phyloP scores from a whole-genome alignment of 2,888 invertebrate genomes.

The Lasiommata megera region DNA sequence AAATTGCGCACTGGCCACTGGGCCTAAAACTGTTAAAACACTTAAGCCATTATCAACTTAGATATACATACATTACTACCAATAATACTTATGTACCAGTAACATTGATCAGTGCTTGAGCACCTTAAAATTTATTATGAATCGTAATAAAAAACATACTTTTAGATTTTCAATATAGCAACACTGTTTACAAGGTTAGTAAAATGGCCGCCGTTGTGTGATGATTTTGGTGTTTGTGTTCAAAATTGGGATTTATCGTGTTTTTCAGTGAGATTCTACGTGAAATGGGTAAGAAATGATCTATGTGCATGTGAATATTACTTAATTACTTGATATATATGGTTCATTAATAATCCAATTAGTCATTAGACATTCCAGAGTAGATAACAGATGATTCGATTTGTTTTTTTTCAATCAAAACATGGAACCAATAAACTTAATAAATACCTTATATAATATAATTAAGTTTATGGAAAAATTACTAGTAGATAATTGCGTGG shows the following conservation, averaged over 20 bases:
- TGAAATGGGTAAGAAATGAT: constrained; percentile 63
- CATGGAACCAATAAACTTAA: constrained; percentile 20
- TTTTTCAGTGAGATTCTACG: constrained; percentile 42
- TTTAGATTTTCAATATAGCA: constrained; percentile 26
- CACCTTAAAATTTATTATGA: not conserved
- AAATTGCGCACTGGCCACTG: too few species aligned
- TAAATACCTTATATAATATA: constrained; percentile 3
- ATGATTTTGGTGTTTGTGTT: constrained; percentile 67
- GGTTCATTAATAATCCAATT: not conserved
- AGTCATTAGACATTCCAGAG: constrained; percentile 25
- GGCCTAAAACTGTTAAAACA: too few species aligned
- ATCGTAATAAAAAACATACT: constrained; percentile 8
- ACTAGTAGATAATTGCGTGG: not conserved
- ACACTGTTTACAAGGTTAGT: constrained; percentile 39
- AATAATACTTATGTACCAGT: too few species aligned
- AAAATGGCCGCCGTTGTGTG: constrained; percentile 68
- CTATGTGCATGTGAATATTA: not conserved
- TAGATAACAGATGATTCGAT: constrained; percentile 32
- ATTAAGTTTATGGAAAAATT: not conserved
- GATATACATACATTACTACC: too few species aligned
- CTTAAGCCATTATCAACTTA: too few species aligned
- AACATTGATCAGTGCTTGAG: too few species aligned
- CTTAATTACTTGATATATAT: not conserved
- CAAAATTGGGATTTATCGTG: constrained; percentile 47
- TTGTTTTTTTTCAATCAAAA: constrained; percentile 31